These are phyloP conservation scores for Myodes glareolus DNA, from an alignment of 2,113 vertebrate species.

Conservation along the genomic window DNA sequence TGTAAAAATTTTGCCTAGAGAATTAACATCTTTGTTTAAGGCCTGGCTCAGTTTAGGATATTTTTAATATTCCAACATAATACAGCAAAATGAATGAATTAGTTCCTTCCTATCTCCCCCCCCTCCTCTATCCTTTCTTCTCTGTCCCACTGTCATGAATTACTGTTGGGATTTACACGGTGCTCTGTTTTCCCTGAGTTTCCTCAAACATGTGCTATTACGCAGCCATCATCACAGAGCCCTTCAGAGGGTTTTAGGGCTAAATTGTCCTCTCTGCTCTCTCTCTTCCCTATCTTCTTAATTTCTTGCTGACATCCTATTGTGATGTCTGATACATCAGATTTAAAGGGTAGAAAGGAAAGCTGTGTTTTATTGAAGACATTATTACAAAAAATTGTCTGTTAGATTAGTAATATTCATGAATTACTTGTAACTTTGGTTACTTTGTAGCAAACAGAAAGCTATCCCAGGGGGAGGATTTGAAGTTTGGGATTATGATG, in stretches of 20 bases:
- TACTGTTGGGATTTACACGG: not conserved
- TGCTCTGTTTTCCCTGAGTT: not conserved
- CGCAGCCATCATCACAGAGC: not conserved
- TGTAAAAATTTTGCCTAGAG: not conserved
- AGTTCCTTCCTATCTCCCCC: not conserved
- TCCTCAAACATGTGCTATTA: not conserved
- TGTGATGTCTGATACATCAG: not conserved
- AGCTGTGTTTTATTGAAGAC: not conserved
- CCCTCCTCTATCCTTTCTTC: no score
- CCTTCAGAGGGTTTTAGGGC: not conserved
- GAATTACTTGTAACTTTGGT: not conserved
- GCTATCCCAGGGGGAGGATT: not conserved
- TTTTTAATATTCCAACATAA: not conserved
- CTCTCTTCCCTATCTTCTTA: not conserved
- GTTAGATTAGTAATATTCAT: not conserved
- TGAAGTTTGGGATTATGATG: not conserved
- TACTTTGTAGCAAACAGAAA: not conserved
- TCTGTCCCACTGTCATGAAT: not conserved
- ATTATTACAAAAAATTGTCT: not conserved
- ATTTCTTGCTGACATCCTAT: not conserved
- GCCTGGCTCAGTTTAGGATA: not conserved
- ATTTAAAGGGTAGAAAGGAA: conserved; percentile 8
- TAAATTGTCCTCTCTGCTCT: not conserved
- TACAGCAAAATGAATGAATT: not conserved
- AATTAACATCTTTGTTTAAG: conserved; percentile 23